Evolutionary conservation across 2,797 vertebrate genomes (phyloP), one percentile per base, ranked within the genome.

Genomic region (Notolepis coatsorum): DNA sequence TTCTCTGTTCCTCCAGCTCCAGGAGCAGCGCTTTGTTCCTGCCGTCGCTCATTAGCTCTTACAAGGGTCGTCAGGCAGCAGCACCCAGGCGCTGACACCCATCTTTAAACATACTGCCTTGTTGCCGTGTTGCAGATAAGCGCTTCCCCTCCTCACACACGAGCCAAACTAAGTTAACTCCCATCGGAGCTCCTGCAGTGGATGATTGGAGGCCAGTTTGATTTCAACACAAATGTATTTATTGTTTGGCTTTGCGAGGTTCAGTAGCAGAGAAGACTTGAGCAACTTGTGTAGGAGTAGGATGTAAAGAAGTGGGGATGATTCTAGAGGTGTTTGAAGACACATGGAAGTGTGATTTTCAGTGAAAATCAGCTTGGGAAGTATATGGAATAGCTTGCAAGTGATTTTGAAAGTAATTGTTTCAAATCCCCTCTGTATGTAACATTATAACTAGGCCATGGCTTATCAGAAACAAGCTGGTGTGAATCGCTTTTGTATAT

Each of bases 11-110:
- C 61, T 52, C 62, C 17, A 21, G 65, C 5, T 7, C 15, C 2
- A 35, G 45, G 50, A 79, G 75, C 63, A 12, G 65, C 62, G 12
- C 58, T 77, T 54, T 55, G 61, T 73, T 72, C 62, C 75, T 86
- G 83, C 76, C 72, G 15, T 39, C 77, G 64, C 66, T 82, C 73
- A 81, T 87, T 84, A 79, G 66, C 64, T 49, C 55, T 68, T 84
- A 61, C 50, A 12, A 61, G 68, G 73, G 73, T 65, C 79, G 78
- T 80, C 80, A 84, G 77, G 39, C 48, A 5, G 39, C 48, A 5
- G 73, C 68, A 80, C 65, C 61, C 65, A 46, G 56, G 61, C 73
- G 82, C 70, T 58, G 70, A 86, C 79, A 79, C 21, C 60, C 77
- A 75, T 80, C 75, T 84, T 85, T 71, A 84, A 82, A 77, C 69